A percentile compares a stretch with the other conserved stretches of the same genome.
phyloP scores from a whole-genome alignment of 2,888 invertebrate genomes.

The Thymelicus lineola region DNA sequence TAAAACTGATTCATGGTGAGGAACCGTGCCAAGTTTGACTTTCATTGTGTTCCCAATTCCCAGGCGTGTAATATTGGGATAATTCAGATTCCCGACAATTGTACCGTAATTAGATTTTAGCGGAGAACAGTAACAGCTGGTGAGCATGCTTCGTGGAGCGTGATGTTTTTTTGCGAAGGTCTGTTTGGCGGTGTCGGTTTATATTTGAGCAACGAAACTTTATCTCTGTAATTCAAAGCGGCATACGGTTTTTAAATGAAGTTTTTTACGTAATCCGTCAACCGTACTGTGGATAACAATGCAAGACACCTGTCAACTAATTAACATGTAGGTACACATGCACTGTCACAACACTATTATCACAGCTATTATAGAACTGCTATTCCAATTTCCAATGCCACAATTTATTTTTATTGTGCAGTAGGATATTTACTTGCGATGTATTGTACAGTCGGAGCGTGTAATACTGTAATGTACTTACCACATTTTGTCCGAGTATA shows the following conservation, averaged over 20 bases:
- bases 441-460: conserved; percentile 4
- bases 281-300: conserved; percentile 6
- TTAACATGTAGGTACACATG: neutral
- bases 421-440: neutral
- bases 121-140: conserved; percentile 61
- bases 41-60: conserved; percentile 49
- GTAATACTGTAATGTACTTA: conserved; percentile 7
- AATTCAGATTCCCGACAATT: conserved; percentile 29
- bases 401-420: conserved; percentile 4
- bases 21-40: conserved; percentile 48
- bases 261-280: neutral
- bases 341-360: neutral
- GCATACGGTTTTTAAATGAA: conserved; percentile 29
- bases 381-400: conserved; percentile 4
- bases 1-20: conserved; percentile 65
- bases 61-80: conserved; percentile 20
- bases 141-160: conserved; percentile 71
- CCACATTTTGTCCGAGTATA: neutral
- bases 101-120: conserved; percentile 35
- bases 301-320: conserved; percentile 23
- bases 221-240: conserved; percentile 63
- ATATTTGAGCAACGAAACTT: conserved; percentile 73
- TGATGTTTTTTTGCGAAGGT: conserved; percentile 74
- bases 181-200: conserved; percentile 66
- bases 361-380: no score